These are phyloP conservation scores for Hoplostethus atlanticus DNA, from an alignment of 2,797 vertebrate genomes.

Conservation along the genomic window DNA sequence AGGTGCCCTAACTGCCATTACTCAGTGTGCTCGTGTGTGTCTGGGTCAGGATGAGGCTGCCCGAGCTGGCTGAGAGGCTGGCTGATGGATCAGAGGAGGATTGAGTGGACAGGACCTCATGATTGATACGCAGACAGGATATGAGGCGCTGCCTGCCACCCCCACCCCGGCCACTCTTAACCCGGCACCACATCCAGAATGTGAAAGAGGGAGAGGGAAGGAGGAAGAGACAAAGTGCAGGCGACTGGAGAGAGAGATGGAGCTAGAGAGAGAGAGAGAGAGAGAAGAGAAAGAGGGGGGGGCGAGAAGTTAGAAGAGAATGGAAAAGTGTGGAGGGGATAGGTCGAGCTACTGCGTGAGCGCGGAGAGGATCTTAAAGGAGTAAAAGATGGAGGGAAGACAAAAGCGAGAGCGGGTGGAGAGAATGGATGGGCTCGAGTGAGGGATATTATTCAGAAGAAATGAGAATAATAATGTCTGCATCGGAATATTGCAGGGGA, in stretches of 20 bases:
- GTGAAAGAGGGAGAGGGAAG: slow-evolving; percentile 54
- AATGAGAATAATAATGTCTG: slow-evolving; percentile 94
- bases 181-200: slow-evolving; percentile 62
- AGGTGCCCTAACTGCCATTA: slow-evolving; percentile 90
- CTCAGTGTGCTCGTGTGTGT: slow-evolving; percentile 80
- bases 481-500: slow-evolving; percentile 90
- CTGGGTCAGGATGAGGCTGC: slow-evolving; percentile 59
- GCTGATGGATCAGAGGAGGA: slow-evolving; percentile 98
- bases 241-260: slow-evolving; percentile 27
- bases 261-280: slow-evolving; percentile 18
- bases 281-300: slow-evolving; percentile 48
- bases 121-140: slow-evolving; percentile 99
- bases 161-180: slow-evolving; percentile 56
- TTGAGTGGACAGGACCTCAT: slow-evolving; percentile 99
- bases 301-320: slow-evolving; percentile 88
- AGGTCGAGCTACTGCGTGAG: slow-evolving; percentile 68
- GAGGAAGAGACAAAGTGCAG: slow-evolving; percentile 40
- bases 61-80: slow-evolving; percentile 63
- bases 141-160: slow-evolving; percentile 84
- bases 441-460: slow-evolving; percentile 96
- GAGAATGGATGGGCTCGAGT: slow-evolving; percentile 87
- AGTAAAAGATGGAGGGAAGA: slow-evolving; percentile 63
- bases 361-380: slow-evolving; percentile 82
- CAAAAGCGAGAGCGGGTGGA: slow-evolving; percentile 50
- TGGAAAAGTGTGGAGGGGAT: slow-evolving; percentile 59